Evolutionary conservation across 2,797 vertebrate species (phyloP).

Genomic region (Microctenopoma lineatum): DNA sequence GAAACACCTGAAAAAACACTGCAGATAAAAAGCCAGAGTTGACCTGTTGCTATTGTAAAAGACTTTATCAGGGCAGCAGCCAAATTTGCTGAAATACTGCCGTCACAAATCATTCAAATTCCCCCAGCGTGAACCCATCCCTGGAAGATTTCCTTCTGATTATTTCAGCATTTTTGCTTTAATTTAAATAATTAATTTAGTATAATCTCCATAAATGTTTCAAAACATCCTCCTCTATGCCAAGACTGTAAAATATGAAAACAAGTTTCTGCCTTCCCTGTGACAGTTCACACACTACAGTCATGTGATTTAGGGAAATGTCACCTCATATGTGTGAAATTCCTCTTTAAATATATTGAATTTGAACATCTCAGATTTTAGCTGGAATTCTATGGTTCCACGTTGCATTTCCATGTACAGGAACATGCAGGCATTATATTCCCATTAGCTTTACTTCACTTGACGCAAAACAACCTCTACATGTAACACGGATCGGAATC

Average conservation of each 20-base stretch:
- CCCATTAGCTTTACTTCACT: too few relatives aligned
- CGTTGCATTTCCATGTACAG: too few relatives aligned
- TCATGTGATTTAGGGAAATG: too few relatives aligned
- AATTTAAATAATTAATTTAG: not conserved
- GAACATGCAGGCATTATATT: too few relatives aligned
- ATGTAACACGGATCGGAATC: too few relatives aligned
- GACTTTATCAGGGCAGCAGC: too few relatives aligned
- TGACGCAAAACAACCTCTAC: too few relatives aligned
- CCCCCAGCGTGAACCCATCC: too few relatives aligned
- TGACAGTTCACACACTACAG: not conserved
- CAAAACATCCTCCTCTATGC: not conserved
- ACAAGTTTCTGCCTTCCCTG: not conserved
- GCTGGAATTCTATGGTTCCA: too few relatives aligned
- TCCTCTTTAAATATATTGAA: too few relatives aligned
- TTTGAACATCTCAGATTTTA: too few relatives aligned
- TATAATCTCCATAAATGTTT: not conserved
- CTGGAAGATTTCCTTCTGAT: not conserved
- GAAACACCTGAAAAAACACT: constrained; percentile 58
- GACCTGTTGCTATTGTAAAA: not conserved
- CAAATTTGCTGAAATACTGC: constrained; percentile 3
- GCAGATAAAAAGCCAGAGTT: constrained; percentile 9
- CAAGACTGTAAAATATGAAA: not conserved
- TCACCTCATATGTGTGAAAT: too few relatives aligned
- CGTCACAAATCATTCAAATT: not conserved
- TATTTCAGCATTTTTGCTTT: not conserved